Percentiles rank a stretch among this genome's conserved stretches.
These are phyloP conservation scores for Tribolium freemani DNA, from an alignment of 2,888 invertebrate genomes.

Conservation along the genomic window DNA sequence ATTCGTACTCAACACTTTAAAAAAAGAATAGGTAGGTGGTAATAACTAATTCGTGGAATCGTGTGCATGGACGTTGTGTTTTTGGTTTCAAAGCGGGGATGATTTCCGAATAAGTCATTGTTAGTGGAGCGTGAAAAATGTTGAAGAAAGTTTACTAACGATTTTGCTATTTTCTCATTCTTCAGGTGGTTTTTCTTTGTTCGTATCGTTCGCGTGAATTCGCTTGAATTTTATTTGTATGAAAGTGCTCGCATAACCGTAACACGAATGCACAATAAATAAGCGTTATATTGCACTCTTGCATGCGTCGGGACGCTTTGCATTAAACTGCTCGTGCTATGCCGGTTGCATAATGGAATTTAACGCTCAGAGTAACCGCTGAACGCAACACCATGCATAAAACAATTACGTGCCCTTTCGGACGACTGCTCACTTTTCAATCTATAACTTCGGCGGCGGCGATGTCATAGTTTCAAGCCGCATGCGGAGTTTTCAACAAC, in stretches of 20 bases:
- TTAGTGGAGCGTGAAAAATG: no score
- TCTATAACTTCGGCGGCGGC: background rate
- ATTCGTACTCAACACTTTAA: no score
- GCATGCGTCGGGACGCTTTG: constrained; percentile 47
- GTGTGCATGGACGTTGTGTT: no score
- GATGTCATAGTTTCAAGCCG: background rate
- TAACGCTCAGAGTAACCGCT: constrained; percentile 31
- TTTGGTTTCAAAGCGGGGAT: no score
- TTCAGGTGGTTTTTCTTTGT: background rate
- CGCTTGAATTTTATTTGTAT: background rate
- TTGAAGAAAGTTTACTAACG: no score
- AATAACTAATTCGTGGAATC: no score
- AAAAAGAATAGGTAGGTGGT: no score
- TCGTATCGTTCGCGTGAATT: background rate
- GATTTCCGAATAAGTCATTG: no score
- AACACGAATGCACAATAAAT: constrained; percentile 47
- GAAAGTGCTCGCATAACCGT: constrained; percentile 5
- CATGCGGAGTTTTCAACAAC: background rate
- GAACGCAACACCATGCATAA: constrained; percentile 24
- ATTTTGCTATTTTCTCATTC: background rate
- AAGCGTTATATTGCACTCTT: constrained; percentile 47
- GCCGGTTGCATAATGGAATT: constrained; percentile 47
- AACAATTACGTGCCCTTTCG: constrained; percentile 32
- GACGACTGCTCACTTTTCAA: constrained; percentile 11
- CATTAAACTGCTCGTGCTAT: constrained; percentile 46